phyloP scores from a whole-genome alignment of 2,888 invertebrate genomes.

The Deilephila porcellus region DNA sequence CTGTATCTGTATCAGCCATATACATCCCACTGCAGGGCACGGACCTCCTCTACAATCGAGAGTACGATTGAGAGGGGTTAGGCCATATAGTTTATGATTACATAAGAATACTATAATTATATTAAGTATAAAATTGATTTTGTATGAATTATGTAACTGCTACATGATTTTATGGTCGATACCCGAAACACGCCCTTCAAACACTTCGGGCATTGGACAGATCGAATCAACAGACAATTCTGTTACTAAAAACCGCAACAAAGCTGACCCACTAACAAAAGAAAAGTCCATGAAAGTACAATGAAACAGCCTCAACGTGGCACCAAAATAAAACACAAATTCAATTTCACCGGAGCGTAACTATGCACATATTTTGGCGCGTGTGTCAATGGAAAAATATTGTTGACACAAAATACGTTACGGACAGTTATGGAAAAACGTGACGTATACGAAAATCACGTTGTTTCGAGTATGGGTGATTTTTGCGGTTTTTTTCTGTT shows the following conservation, averaged over 20 bases:
- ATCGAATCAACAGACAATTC: too few species aligned
- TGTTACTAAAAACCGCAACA: background rate
- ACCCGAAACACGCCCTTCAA: too few species aligned
- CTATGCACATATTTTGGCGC: background rate
- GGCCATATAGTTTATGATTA: too few species aligned
- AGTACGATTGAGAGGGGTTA: too few species aligned
- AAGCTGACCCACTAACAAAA: background rate
- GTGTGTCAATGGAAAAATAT: conserved; percentile 16
- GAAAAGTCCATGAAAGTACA: background rate
- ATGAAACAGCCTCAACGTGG: background rate
- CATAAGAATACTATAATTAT: too few species aligned
- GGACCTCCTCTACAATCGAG: too few species aligned
- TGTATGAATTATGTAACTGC: too few species aligned
- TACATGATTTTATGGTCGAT: too few species aligned
- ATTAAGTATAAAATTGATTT: too few species aligned
- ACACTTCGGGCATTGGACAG: too few species aligned
- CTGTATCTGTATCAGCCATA: too few species aligned
- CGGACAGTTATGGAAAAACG: conserved; percentile 40
- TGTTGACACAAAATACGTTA: conserved; percentile 19
- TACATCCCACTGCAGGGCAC: too few species aligned
- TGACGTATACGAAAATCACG: conserved; percentile 36
- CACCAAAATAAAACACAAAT: background rate
- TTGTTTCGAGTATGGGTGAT: conserved; percentile 15
- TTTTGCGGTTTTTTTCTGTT: background rate
- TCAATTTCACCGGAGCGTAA: conserved; percentile 7